Conservation (phyloP, 23 tunicate species). For the Styela clava region DNA sequence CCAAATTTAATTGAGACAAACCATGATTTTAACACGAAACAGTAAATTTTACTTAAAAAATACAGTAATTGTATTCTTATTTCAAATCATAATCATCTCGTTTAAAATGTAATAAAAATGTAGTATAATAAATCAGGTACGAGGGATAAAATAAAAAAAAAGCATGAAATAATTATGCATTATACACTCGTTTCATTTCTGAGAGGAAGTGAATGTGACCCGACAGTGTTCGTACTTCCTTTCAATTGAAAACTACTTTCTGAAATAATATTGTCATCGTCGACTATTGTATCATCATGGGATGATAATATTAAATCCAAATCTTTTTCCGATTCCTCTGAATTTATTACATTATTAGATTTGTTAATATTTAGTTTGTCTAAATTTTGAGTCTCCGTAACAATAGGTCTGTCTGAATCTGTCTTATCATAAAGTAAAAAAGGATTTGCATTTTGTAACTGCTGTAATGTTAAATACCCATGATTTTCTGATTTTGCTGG, state of each 20-base stretch:
- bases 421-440: slow-evolving; percentile 1
- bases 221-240: neutral
- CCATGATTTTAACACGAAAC: too few species aligned
- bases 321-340: neutral
- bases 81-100: too few species aligned
- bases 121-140: too few species aligned
- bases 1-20: too few species aligned
- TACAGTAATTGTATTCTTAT: too few species aligned
- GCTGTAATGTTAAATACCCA: slow-evolving; percentile 21
- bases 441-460: neutral
- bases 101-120: too few species aligned
- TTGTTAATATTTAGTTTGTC: neutral
- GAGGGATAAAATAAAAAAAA: too few species aligned
- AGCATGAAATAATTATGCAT: too few species aligned
- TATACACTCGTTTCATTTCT: neutral
- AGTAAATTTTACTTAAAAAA: too few species aligned
- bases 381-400: neutral
- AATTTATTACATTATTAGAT: neutral
- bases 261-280: neutral
- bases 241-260: neutral
- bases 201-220: neutral
- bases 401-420: neutral
- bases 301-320: neutral
- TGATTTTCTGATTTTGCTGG: neutral
- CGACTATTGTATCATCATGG: neutral